Evolutionary conservation across 1,140 invertebrate species (phyloP), one percentile per base, ranked within the genome.

Genomic region (Holotrichia oblita): DNA sequence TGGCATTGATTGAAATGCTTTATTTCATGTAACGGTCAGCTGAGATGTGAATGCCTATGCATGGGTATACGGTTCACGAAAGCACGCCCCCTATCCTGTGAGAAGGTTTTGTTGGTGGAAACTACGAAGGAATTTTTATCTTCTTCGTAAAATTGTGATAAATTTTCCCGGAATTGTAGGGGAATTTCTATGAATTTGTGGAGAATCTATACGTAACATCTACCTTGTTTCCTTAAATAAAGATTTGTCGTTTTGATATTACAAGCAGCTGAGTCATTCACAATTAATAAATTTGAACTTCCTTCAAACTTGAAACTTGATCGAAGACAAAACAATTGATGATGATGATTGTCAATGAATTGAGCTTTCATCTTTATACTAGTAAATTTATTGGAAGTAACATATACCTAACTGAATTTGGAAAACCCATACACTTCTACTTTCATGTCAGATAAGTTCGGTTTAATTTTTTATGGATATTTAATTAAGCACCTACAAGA

Each of bases 1-100:
- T 76, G 74, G 78, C 74, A 76, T 79, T 79, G 78, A 79, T 79
- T 79, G 78, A 79, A 79, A 79, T 72, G 73, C 78, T 79, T 79
- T 79, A 79, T 79, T 76, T 79, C 59, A 76, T 41, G 55, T 79
- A 79, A 79, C 78, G 78, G 78, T 79, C 20, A 40, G 59, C 55
- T 42, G 64, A 64, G 41, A 79, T 59, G 73, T 22, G 72, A 73
- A 64, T 48, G 24, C 27, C 61, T 20, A 55, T 69, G 40, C 20
- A 17, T 22, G 9, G 64, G 17, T 34, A 76, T 59, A 69, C 74
- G 22, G 72, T 61, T 76, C 78, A 48, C 40, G 40, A 64, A 44
- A 44, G n/a, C 34, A 44, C 73, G 73, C 73, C 73, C 40, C 40
- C 40, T 69, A n/a, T 34, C 17, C 3, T 20, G 73, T 27, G 61